Percentiles rank a stretch among this genome's conserved stretches.
These are phyloP conservation scores for Polymixis lichenea DNA, from an alignment of 2,888 invertebrate species.

Conservation along the genomic window DNA sequence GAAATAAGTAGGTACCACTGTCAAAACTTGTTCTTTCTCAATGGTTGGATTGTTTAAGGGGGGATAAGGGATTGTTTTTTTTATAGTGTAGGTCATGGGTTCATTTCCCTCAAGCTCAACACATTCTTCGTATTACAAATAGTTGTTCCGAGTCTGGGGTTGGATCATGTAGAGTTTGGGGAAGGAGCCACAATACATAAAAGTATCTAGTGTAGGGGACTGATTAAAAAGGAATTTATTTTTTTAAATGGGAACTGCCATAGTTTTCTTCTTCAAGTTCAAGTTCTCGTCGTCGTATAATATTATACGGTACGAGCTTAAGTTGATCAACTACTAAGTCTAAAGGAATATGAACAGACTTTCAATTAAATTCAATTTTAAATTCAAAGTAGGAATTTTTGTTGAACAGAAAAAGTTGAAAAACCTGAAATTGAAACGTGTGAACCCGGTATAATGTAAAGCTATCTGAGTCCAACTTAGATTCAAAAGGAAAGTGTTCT, in stretches of 20 bases:
- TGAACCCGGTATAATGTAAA: background rate
- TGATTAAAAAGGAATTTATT: background rate
- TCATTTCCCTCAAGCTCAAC: too few species aligned
- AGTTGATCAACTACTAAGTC: background rate
- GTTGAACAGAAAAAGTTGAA: background rate
- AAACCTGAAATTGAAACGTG: background rate
- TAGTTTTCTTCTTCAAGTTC: background rate
- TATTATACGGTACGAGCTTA: background rate
- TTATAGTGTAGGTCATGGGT: background rate
- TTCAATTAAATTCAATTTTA: background rate
- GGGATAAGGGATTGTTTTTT: background rate
- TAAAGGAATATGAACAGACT: background rate
- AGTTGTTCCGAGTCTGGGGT: background rate
- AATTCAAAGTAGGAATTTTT: background rate
- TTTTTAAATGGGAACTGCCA: background rate
- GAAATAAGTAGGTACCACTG: background rate
- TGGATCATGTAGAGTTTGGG: background rate
- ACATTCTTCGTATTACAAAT: background rate
- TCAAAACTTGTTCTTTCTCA: background rate
- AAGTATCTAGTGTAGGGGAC: background rate
- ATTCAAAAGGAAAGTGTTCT: constrained; percentile 1
- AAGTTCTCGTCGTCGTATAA: background rate
- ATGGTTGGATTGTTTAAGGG: background rate
- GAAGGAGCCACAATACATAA: background rate
- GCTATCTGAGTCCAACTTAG: background rate